Evolutionary conservation across 2,888 invertebrate species (phyloP), one percentile per base, ranked within the genome.

Genomic region (Agrotis clavis): DNA sequence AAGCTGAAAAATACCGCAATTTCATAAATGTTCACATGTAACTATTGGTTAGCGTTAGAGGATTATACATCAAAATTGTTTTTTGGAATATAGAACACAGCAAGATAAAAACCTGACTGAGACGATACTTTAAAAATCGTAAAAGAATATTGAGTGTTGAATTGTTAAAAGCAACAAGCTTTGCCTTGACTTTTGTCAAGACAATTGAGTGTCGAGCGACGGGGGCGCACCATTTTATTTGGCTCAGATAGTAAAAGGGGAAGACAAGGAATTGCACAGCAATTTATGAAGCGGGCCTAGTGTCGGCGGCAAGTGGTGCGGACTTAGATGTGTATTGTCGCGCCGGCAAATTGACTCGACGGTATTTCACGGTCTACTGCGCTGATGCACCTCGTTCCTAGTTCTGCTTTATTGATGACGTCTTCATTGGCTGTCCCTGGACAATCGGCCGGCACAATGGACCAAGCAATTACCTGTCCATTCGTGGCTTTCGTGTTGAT

Each of bases 361-460:
- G 91, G 90, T 88, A 91, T 92, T 95, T 94, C 91, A 94, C 93
- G 94, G 92, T 91, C 94, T 91, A 88, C 89, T 92, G 94, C 92
- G 86, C 88, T 90, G 88, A 90, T 92, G 92, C 92, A 92, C 90
- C 89, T 91, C 87, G 86, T 86, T 87, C 87, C 82, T 86, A 85
- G 84, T 90, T 88, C 87, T 86, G 83, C 87, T 91, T 90, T 90
- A 90, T 90, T 89, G 87, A 86, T 88, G 88, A 85, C 85, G 84
- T 88, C 89, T 90, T 89, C 87, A 88, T 89, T 91, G 89, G 84
- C 82, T 86, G 82, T 80, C 79, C 82, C 82, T 84, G 77, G 74
- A 71, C 79, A 86, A 86, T 81, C 76, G 65, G 63, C 65, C 69
- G 56, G 74, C 68, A 82, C 82, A 79, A 74, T 86, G 77, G 79